These are phyloP conservation scores for Coregonus ussuriensis DNA, from an alignment of 2,797 vertebrate genomes.

Conservation along the genomic window DNA sequence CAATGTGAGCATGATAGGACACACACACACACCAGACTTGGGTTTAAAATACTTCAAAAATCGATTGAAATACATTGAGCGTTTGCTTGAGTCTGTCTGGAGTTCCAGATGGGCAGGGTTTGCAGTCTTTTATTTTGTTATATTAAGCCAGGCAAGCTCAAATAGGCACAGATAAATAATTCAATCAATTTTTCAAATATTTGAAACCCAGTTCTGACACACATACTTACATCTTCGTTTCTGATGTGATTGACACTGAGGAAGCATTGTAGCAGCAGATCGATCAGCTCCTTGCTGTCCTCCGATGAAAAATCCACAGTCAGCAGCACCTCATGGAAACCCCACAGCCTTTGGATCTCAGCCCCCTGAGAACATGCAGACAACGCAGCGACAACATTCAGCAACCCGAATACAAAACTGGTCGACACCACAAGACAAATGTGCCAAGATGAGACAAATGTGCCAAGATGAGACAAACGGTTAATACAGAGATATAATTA, in stretches of 20 bases:
- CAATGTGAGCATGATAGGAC: not conserved
- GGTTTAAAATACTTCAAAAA: not conserved
- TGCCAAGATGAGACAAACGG: not conserved
- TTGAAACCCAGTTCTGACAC: not conserved
- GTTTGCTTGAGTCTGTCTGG: not conserved
- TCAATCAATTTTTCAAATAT: not conserved
- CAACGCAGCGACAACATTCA: not conserved
- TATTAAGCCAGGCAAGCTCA: not conserved
- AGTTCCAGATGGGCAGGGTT: not conserved
- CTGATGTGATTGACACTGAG: conserved; percentile 76
- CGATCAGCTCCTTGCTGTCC: conserved; percentile 81
- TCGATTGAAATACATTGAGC: not conserved
- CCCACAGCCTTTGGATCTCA: conserved; percentile 84
- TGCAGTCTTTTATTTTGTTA: not conserved
- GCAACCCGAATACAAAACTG: not conserved
- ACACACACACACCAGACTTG: not conserved
- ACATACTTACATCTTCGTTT: conserved; percentile 84
- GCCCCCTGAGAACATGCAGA: conserved; percentile 67
- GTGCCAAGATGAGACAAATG: not conserved
- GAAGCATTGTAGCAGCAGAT: conserved; percentile 88
- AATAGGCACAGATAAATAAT: not conserved
- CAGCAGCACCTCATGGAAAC: conserved; percentile 79
- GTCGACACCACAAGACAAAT: not conserved
- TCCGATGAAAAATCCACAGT: conserved; percentile 83
- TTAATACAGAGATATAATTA: not conserved